These are phyloP conservation scores for Sebastes vulpes DNA, from an alignment of 2,797 vertebrate species.

Conservation along the genomic window DNA sequence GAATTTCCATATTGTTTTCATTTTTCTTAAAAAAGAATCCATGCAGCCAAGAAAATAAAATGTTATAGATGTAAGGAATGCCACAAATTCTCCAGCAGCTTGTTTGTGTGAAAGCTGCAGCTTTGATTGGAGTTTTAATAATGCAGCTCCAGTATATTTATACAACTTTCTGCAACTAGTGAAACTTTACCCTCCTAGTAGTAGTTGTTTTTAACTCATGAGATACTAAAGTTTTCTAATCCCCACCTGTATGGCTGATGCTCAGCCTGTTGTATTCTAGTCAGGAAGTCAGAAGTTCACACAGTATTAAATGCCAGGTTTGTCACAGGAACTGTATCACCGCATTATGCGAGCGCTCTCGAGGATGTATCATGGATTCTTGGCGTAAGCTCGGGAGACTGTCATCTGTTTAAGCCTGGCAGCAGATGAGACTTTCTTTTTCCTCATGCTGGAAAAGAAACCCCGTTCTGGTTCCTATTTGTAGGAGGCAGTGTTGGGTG, in stretches of 20 bases:
- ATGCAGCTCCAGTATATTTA: not conserved
- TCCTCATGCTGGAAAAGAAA: constrained; percentile 18
- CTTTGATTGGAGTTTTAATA: not conserved
- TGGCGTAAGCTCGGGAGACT: constrained; percentile 28
- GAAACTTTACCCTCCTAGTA: not conserved
- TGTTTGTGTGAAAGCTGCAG: not conserved
- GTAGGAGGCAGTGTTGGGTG: constrained; percentile 62
- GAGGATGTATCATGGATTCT: constrained; percentile 48
- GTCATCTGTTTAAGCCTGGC: constrained; percentile 58
- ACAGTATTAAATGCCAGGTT: constrained; percentile 5
- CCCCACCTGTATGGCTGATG: not conserved
- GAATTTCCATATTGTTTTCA: not conserved
- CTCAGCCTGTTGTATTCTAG: constrained; percentile 1
- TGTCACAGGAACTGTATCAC: constrained; percentile 17
- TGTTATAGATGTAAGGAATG: not conserved
- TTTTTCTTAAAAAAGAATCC: not conserved
- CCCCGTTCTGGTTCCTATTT: constrained; percentile 59
- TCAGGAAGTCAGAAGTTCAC: not conserved
- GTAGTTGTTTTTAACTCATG: not conserved
- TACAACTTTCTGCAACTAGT: not conserved
- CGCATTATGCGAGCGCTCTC: constrained; percentile 22
- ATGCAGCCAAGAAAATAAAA: not conserved
- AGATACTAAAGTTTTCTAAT: not conserved
- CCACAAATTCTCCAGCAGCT: not conserved
- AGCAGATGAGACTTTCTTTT: constrained; percentile 57